Conservation (phyloP, 2,113 vertebrate genomes). For the Bambusicola thoracicus region DNA sequence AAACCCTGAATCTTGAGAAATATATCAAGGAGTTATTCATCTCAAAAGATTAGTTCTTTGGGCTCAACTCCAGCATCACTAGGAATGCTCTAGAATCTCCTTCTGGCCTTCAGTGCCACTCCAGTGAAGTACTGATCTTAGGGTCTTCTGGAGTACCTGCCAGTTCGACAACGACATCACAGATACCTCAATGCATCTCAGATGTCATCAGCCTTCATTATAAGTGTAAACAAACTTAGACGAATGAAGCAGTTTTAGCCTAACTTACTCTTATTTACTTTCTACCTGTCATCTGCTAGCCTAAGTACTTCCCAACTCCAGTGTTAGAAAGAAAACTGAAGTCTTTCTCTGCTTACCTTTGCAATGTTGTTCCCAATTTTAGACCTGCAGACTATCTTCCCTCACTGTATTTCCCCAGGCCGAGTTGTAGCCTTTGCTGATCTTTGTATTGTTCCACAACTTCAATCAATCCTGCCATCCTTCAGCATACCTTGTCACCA, state of each 20-base stretch:
- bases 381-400: not conserved
- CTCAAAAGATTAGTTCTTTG: not conserved
- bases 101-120: not conserved
- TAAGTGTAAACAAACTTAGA: not conserved
- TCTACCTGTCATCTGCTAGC: not conserved
- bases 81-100: not conserved
- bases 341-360: not conserved
- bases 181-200: not conserved
- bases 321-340: not conserved
- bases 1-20: not conserved
- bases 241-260: not conserved
- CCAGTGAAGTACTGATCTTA: not conserved
- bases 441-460: not conserved
- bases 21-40: not conserved
- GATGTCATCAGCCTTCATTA: not conserved
- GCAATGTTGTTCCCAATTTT: not conserved
- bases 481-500: not conserved
- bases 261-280: not conserved
- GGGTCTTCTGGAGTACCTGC: not conserved
- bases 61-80: not conserved
- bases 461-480: not conserved
- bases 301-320: not conserved
- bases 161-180: not conserved
- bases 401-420: rapidly evolving
- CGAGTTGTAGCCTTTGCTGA: not conserved